A percentile compares a stretch with the other conserved stretches of the same genome.
Evolutionary conservation across 2,797 vertebrate genomes (phyloP).

Genomic region (Tamandua tetradactyla): DNA sequence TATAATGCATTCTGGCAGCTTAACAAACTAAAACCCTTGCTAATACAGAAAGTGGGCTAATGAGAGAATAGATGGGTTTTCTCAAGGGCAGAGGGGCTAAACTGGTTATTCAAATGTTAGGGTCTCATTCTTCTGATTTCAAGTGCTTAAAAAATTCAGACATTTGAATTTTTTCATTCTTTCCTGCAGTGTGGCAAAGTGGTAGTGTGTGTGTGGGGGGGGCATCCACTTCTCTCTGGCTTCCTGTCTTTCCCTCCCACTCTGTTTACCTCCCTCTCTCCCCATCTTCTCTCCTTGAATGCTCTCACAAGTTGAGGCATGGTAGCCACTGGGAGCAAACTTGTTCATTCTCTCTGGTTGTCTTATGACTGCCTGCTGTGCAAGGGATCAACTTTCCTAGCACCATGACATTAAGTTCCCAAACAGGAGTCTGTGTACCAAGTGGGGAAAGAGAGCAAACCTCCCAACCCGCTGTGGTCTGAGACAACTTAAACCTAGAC

Average conservation of each 20-base stretch:
- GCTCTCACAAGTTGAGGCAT: not conserved
- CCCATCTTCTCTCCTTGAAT: not conserved
- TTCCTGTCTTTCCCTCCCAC: not conserved
- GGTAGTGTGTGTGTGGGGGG: accelerated
- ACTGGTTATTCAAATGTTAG: not conserved
- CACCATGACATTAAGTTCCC: not conserved
- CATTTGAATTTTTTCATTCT: not conserved
- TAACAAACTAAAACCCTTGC: no score
- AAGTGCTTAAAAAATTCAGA: not conserved
- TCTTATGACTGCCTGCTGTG: not conserved
- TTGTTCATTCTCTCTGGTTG: not conserved
- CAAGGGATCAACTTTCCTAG: not conserved
- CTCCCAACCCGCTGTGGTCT: not conserved
- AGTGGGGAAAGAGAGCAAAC: not conserved
- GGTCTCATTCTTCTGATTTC: not conserved
- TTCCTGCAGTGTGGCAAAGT: not conserved
- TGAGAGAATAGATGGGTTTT: not conserved
- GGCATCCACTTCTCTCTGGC: not conserved
- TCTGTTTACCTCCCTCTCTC: not conserved
- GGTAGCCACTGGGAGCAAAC: not conserved
- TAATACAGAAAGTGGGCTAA: not conserved
- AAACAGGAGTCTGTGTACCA: not conserved
- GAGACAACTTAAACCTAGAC: not conserved
- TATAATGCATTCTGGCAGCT: no score
- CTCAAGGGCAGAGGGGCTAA: not conserved